phyloP scores from a whole-genome alignment of 2,888 invertebrate species.

The Mechanitis mazaeus region DNA sequence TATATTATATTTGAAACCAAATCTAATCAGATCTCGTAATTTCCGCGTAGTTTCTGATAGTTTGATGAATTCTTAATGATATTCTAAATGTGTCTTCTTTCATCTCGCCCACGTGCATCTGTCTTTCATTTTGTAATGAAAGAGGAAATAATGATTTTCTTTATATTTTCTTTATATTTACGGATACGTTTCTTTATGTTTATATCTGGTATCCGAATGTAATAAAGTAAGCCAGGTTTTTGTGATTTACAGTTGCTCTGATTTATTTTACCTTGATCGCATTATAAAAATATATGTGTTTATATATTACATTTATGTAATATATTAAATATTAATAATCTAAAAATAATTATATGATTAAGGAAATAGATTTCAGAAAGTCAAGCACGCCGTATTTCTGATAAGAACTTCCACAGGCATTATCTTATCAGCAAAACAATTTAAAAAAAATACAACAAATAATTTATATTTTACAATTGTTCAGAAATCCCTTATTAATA shows the following conservation, averaged over 20 bases:
- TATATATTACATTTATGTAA: too few relatives aligned
- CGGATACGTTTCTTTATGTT: conserved; percentile 22
- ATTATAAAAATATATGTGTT: conserved; percentile 8
- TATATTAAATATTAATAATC: too few relatives aligned
- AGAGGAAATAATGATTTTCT: conserved; percentile 23
- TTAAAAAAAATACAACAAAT: too few relatives aligned
- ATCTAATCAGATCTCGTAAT: not conserved
- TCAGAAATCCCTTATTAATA: too few relatives aligned
- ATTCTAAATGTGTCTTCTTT: conserved; percentile 5
- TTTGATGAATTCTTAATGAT: conserved; percentile 6
- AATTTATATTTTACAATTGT: too few relatives aligned
- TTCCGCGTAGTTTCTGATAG: not conserved
- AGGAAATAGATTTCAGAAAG: too few relatives aligned
- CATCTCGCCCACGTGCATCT: conserved; percentile 18
- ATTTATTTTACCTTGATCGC: conserved; percentile 17
- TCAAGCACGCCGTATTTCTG: too few relatives aligned
- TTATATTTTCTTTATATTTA: conserved; percentile 14
- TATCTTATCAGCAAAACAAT: too few relatives aligned
- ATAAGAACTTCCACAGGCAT: too few relatives aligned
- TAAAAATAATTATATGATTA: too few relatives aligned
- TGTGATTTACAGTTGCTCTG: conserved; percentile 20
- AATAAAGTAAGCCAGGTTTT: conserved; percentile 24
- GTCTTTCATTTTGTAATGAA: conserved; percentile 24
- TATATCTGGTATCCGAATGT: conserved; percentile 26
- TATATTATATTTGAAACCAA: not conserved